Conservation (phyloP, 2,797 vertebrate species). For the Pseudochirops corinnae region DNA sequence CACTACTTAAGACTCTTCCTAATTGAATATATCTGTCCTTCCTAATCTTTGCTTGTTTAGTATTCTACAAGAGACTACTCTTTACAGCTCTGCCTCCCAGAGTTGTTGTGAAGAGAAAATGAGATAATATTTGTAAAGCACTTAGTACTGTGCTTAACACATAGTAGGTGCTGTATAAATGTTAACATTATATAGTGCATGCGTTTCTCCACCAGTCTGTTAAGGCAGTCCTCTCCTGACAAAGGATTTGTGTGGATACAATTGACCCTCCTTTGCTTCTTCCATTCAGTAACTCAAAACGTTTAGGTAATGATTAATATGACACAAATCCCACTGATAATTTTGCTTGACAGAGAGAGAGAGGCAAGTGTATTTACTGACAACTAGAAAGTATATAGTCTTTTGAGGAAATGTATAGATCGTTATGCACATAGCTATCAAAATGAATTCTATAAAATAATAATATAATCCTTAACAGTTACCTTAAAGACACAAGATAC, state of each 20-base stretch:
- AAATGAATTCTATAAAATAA: not conserved
- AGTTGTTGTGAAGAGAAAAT: not conserved
- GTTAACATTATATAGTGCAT: not conserved
- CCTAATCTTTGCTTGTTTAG: no score
- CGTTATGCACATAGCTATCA: not conserved
- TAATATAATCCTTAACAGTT: not conserved
- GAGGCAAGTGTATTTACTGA: no score
- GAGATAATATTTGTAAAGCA: not conserved
- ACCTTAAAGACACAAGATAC: not conserved
- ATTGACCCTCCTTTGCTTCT: not conserved
- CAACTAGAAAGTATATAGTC: no score
- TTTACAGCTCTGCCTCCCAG: not conserved
- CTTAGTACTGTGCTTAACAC: not conserved
- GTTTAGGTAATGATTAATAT: not conserved
- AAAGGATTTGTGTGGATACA: not conserved
- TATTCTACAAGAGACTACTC: not conserved
- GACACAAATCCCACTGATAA: not conserved
- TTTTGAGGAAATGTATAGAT: not conserved
- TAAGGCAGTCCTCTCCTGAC: not conserved
- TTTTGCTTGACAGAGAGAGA: not conserved
- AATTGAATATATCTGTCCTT: constrained; percentile 7
- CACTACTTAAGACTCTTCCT: constrained; percentile 29
- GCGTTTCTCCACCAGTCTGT: not conserved
- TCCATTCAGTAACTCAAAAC: not conserved
- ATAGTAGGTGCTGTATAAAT: not conserved